Percentiles rank a stretch among this genome's conserved stretches.
phyloP scores from a whole-genome alignment of 1,140 invertebrate species.

The Plutomurus gul region DNA sequence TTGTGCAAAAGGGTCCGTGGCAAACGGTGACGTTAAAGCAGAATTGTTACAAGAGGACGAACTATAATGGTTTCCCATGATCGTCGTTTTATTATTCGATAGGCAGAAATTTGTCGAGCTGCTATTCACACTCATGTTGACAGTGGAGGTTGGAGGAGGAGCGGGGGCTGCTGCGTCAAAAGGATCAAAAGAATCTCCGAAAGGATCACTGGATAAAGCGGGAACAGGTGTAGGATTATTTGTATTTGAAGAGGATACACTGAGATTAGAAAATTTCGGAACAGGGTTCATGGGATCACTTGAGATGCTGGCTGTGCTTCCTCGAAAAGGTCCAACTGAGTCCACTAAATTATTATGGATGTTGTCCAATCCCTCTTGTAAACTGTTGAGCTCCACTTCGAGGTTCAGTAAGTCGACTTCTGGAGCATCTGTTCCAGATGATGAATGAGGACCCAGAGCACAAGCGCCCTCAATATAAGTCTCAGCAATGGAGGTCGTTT shows the following conservation, averaged over 20 bases:
- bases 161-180: conserved; percentile 51
- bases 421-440: background rate
- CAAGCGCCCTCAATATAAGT: conserved; percentile 54
- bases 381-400: conserved; percentile 86
- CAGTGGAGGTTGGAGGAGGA: background rate
- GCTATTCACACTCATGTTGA: background rate
- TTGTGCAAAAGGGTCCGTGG: conserved; percentile 46
- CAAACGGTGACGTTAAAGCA: conserved; percentile 9
- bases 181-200: conserved; percentile 76
- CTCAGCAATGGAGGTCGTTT: conserved; percentile 51
- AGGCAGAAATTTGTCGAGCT: background rate
- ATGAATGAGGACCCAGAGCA: conserved; percentile 31
- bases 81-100: background rate
- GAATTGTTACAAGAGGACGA: background rate
- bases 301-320: conserved; percentile 51
- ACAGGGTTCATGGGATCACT: conserved; percentile 50
- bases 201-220: conserved; percentile 65
- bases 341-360: conserved; percentile 53
- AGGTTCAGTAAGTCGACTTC: conserved; percentile 84
- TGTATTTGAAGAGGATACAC: conserved; percentile 56
- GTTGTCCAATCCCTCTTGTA: conserved; percentile 64
- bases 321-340: conserved; percentile 48
- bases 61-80: conserved; percentile 1
- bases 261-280: conserved; percentile 23
- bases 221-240: conserved; percentile 56